Evolutionary conservation across 2,113 vertebrate genomes (phyloP).

Genomic region (Monarcha castaneiventris): DNA sequence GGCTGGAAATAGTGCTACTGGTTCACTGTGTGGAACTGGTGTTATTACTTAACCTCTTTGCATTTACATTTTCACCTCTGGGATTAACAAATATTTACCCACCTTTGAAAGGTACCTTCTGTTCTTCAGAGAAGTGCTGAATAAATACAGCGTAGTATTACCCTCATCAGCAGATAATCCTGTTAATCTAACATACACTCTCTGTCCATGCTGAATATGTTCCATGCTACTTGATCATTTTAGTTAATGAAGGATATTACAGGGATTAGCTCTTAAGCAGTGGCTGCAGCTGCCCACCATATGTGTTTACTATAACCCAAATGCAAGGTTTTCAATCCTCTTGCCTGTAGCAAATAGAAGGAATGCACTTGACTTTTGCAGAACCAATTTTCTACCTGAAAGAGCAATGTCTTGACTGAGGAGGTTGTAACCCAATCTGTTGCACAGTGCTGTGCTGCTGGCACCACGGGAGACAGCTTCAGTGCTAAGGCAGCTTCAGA

Average conservation of each 20-base stretch:
- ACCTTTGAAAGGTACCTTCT: constrained; percentile 10
- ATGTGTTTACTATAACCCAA: neutral
- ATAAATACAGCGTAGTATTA: neutral
- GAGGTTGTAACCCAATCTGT: neutral
- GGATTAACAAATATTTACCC: constrained; percentile 22
- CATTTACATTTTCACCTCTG: neutral
- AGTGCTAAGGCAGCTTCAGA: neutral
- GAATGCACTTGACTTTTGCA: neutral
- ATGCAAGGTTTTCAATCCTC: neutral
- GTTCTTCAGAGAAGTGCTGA: neutral
- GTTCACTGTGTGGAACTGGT: neutral
- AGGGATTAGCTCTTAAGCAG: constrained; percentile 16
- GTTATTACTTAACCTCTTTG: neutral
- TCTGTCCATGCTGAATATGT: neutral
- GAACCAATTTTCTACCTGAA: neutral
- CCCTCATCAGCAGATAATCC: neutral
- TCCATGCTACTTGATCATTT: neutral
- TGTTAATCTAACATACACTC: neutral
- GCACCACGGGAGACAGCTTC: neutral
- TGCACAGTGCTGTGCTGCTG: neutral
- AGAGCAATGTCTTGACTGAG: neutral
- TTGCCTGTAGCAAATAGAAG: neutral
- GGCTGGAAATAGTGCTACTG: neutral
- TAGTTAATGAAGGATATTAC: constrained; percentile 1
- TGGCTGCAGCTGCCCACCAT: neutral